Evolutionary conservation across 2,888 invertebrate genomes (phyloP).

Genomic region (Ormia ochracea): DNA sequence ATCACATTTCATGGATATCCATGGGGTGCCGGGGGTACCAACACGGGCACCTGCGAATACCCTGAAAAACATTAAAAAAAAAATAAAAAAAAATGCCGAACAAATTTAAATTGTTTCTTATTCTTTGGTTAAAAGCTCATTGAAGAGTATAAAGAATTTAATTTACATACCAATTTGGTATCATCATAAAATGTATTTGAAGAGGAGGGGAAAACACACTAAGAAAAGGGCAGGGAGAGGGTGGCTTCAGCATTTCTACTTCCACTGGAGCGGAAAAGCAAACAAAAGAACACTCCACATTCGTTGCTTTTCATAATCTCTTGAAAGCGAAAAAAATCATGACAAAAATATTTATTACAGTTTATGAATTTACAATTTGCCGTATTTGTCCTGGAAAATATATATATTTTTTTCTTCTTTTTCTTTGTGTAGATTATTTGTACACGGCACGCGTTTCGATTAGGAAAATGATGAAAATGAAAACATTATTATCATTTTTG

Average conservation of each 20-base stretch:
- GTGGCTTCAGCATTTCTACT: background rate
- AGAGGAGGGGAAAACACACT: too few relatives aligned
- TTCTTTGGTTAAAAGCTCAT: slow-evolving; percentile 42
- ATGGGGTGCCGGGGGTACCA: too few relatives aligned
- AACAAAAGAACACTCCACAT: background rate
- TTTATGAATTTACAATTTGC: background rate
- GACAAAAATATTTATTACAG: background rate
- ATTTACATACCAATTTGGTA: slow-evolving; percentile 51
- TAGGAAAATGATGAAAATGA: slow-evolving; percentile 30
- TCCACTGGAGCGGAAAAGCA: background rate
- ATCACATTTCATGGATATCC: too few relatives aligned
- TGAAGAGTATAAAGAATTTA: slow-evolving; percentile 42
- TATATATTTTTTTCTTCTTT: background rate
- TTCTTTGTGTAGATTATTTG: too few relatives aligned
- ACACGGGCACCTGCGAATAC: too few relatives aligned
- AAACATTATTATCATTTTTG: background rate
- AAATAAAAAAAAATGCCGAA: background rate
- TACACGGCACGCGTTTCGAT: slow-evolving; percentile 27
- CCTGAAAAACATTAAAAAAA: background rate
- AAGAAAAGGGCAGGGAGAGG: background rate
- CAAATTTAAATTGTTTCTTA: slow-evolving; percentile 32
- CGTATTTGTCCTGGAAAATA: background rate
- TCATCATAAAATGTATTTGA: slow-evolving; percentile 9
- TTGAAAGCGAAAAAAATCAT: background rate
- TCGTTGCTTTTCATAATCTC: too few relatives aligned